Conservation (phyloP, 2,797 vertebrate species). For the Periparus ater region DNA sequence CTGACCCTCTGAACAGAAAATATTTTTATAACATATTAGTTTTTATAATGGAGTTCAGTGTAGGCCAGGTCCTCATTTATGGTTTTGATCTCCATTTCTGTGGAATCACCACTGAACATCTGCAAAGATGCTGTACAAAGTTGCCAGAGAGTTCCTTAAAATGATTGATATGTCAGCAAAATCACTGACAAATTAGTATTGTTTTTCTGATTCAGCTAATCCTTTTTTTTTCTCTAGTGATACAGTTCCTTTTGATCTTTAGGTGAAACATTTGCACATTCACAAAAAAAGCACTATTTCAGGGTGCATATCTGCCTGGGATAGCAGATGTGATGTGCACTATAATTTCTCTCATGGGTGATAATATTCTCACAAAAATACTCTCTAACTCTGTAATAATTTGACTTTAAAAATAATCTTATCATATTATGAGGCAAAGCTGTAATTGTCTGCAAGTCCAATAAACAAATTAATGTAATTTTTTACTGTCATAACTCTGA, state of each 20-base stretch:
- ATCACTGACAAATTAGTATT: not conserved
- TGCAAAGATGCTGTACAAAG: not conserved
- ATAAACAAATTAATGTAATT: not conserved
- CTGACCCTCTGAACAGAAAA: not conserved
- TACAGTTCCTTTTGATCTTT: not conserved
- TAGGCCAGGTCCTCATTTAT: not conserved
- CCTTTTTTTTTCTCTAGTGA: not conserved
- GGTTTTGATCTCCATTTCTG: not conserved
- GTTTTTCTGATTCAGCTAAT: not conserved
- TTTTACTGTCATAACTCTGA: not conserved
- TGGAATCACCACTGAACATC: not conserved
- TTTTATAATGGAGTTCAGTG: not conserved
- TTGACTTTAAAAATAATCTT: not conserved
- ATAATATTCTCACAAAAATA: not conserved
- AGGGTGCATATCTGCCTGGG: not conserved
- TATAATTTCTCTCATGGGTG: not conserved
- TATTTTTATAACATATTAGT: not conserved
- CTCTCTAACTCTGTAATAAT: not conserved
- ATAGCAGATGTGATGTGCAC: not conserved
- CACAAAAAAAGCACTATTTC: not conserved
- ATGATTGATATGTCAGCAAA: not conserved
- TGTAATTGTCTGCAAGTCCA: not conserved
- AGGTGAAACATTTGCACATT: not conserved
- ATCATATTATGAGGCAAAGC: not conserved
- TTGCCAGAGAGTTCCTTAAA: not conserved